Conservation (phyloP, 2,113 vertebrate species). For the Chloropsis hardwickii region DNA sequence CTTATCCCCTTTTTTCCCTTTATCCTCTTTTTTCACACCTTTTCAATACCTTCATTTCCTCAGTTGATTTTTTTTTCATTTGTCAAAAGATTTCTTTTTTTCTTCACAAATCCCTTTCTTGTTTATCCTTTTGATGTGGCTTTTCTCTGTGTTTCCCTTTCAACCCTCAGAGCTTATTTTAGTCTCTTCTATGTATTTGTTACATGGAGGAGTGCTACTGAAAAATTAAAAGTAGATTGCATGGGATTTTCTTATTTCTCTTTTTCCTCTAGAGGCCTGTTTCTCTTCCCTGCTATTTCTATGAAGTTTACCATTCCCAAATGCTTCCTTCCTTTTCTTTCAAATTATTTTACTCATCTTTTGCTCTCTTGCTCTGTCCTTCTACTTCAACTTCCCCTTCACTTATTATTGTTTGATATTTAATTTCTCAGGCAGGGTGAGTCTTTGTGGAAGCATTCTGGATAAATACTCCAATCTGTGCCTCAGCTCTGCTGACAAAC, state of each 20-base stretch:
- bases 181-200: slow-evolving; percentile 35
- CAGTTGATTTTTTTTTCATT: slow-evolving; percentile 31
- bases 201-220: background rate
- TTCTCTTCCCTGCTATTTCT: slow-evolving; percentile 2
- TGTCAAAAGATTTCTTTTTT: slow-evolving; percentile 39
- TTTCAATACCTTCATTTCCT: slow-evolving; percentile 28
- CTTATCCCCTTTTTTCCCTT: background rate
- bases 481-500: background rate
- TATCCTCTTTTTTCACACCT: background rate
- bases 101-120: slow-evolving; percentile 35
- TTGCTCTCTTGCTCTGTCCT: background rate
- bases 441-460: background rate
- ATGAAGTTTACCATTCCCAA: background rate
- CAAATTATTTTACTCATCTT: background rate
- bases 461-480: background rate
- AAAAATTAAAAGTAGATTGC: slow-evolving; percentile 59
- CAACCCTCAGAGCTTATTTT: slow-evolving; percentile 40
- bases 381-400: background rate
- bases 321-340: background rate
- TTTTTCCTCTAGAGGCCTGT: background rate
- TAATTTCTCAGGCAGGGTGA: background rate
- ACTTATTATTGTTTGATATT: background rate
- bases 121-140: slow-evolving; percentile 50
- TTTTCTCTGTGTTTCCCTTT: slow-evolving; percentile 46
- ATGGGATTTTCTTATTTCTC: slow-evolving; percentile 31